Conservation (phyloP, 2,797 vertebrate genomes). For the Oreochromis mossambicus region DNA sequence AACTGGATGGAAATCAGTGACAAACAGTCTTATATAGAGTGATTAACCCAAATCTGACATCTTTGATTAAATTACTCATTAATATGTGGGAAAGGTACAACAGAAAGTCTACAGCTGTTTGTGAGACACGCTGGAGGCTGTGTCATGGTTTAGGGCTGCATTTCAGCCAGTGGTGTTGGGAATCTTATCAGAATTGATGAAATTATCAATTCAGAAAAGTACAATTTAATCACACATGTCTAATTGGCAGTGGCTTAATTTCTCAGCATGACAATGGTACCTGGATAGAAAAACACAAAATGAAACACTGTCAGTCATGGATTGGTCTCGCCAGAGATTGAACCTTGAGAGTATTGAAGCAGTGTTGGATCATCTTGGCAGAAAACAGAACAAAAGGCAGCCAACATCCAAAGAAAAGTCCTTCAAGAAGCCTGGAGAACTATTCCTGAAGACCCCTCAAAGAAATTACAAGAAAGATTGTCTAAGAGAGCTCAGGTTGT, state of each 20-base stretch:
- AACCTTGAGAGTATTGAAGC: background rate
- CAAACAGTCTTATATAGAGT: background rate
- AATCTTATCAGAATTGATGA: background rate
- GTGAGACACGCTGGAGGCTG: background rate
- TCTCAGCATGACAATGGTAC: too few relatives aligned
- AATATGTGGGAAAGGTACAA: background rate
- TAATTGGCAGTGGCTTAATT: too few relatives aligned
- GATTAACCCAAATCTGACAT: background rate
- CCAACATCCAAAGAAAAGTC: background rate
- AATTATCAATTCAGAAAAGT: background rate
- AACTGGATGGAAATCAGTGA: background rate
- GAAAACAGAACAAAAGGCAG: background rate
- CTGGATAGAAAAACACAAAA: background rate
- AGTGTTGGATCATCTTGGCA: background rate
- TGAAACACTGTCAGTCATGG: background rate
- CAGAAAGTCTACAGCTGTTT: background rate
- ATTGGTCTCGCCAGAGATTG: background rate
- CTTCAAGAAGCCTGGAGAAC: background rate
- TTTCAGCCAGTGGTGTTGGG: background rate
- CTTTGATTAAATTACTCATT: background rate
- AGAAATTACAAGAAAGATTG: background rate
- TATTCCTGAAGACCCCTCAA: background rate
- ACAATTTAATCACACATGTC: background rate
- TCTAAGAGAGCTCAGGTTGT: background rate
- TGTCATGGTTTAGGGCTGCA: background rate